Evolutionary conservation across 2,797 vertebrate species (phyloP), one percentile per base, ranked within the genome.

Genomic region (Amazonetta brasiliensis): DNA sequence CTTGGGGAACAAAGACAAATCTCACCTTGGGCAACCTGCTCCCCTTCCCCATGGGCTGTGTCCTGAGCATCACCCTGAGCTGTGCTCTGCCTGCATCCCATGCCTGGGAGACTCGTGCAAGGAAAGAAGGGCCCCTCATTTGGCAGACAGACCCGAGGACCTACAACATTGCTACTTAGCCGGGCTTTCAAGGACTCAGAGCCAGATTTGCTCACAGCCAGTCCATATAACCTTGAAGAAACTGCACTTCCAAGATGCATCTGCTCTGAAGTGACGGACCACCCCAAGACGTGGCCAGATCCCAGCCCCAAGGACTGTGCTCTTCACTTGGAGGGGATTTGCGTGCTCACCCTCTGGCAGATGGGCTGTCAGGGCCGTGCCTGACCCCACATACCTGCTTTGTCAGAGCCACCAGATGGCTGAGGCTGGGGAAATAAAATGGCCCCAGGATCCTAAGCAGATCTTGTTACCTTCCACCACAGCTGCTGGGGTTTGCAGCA

Each of bases 401-500:
- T 58, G 12, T 10, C 9, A 41, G 52, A 25, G 20, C 26, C 77
- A 37, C 50, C 63, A 33, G 35, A 9, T 33, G 39, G 5, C 15
- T 23, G 68, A 58, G 28, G 30, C 63, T 77, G 52, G 31, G 35
- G 58, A 75, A 28, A 78, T 1, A 18, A 86, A 80, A 75, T 1
- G 2, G 2, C 59, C 62, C 73, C 13, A 55, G 77, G 64, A 73
- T 48, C 55, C 31, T 20, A 6, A 30, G 14, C 30, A 33, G 68
- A 12, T 43, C 69, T 78, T 1, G 12, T 7, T n/a, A 1, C 58
- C 11, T 62, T 8, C 37, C 18, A 1, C 0, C 6, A 63, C 30
- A 88, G 69, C 80, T 81, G 76, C 9, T 26, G 77, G 88, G 77
- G 10, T 52, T 44, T 69, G 69, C 48, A 71, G 69, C 7, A 8